These are phyloP conservation scores for Nettapus auritus DNA, from an alignment of 2,113 vertebrate genomes.

Conservation along the genomic window DNA sequence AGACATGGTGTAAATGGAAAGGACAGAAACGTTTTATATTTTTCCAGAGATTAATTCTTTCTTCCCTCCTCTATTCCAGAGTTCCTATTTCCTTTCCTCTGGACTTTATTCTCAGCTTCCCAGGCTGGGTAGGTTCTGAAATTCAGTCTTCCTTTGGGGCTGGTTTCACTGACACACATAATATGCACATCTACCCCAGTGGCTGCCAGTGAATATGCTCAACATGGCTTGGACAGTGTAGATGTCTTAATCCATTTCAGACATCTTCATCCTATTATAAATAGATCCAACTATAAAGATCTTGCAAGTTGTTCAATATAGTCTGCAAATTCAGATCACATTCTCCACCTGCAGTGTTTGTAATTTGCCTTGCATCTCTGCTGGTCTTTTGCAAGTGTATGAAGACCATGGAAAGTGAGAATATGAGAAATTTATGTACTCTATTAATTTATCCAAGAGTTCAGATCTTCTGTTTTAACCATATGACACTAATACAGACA, in stretches of 20 bases:
- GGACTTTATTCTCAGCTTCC: not conserved
- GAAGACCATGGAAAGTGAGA: not conserved
- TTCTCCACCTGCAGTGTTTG: not conserved
- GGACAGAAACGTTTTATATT: not conserved
- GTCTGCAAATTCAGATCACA: not conserved
- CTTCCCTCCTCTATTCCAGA: not conserved
- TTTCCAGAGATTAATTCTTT: not conserved
- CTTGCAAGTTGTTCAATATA: not conserved
- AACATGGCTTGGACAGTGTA: not conserved
- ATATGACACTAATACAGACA: not conserved
- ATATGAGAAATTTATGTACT: not conserved
- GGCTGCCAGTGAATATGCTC: constrained; percentile 22
- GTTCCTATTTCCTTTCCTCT: not conserved
- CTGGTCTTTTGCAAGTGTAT: not conserved
- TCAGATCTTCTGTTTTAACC: not conserved
- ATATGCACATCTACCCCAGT: not conserved
- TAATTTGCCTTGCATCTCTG: not conserved
- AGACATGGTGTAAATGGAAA: not conserved
- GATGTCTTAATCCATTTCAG: constrained; percentile 1
- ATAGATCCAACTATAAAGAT: not conserved
- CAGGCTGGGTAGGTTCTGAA: not conserved
- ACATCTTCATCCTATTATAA: not conserved
- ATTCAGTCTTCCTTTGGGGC: rapidly evolving
- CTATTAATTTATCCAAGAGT: not conserved
- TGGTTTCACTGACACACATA: not conserved